Base-by-base conservation (phyloP, 2,113 vertebrate genomes). In the Corydoras maculifer region DNA sequence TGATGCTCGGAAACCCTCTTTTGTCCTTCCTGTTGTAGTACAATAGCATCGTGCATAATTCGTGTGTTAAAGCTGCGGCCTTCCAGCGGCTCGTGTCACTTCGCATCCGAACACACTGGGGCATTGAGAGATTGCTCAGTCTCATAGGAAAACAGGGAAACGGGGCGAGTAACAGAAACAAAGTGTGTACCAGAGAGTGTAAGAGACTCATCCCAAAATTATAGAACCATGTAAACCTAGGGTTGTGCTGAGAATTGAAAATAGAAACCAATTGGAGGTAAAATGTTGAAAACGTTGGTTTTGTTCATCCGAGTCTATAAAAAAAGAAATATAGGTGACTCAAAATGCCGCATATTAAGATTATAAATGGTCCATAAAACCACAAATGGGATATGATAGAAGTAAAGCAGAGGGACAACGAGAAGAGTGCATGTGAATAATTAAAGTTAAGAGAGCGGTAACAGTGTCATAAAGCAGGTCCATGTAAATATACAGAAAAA, bases 21-120 rank as follows among this genome's bases (percentile, higher is more conserved):
- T 83, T 84, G 82, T 83, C 78, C 70, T 68, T 48, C 35, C 74
- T 81, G 77, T 67, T 86, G 77, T 83, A 79, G 73, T 74, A 85
- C 81, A 82, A 82, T 78, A 76, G 74, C 77, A 82, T 79, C 78
- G 75, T 81, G 82, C 79, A 79, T 79, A 85, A 81, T 81, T 74
- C 65, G 60, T 25, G 35, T 77, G 86, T 82, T 84, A 77, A 79
- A 75, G 75, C 8, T 68, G 55, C 62, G 58, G 77, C 76, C 76
- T 70, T 58, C 53, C 79, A 30, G 15, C 43, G 49, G 10, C 3
- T 68, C 30, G 9, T 82, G 84, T 81, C 86, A 83, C 81, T 82
- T 85, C 83, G 75, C 77, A 83, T 84, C 2, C 73, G 69, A 62
- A n/a, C 64, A 57, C 71, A 68, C 48, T 58, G 60, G 58, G 54